Evolutionary conservation across 2,113 vertebrate genomes (phyloP).

Genomic region (Athene cunicularia): DNA sequence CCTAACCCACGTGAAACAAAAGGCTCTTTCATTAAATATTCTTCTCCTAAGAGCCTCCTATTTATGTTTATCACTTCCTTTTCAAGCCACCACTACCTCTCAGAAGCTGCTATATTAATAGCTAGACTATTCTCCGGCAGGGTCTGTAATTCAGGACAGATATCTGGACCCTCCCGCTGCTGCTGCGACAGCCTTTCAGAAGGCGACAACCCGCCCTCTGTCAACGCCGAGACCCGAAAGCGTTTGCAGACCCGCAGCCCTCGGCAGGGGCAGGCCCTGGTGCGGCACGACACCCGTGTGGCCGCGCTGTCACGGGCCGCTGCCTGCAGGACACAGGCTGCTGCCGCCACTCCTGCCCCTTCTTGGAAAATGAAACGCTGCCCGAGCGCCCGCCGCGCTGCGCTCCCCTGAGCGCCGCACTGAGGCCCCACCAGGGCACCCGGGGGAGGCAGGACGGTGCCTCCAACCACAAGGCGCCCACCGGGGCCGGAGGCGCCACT

Average conservation of each 20-base stretch:
- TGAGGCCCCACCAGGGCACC: too few species aligned
- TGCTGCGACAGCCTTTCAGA: neutral
- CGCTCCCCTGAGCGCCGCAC: neutral
- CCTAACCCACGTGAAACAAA: neutral
- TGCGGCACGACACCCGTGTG: accelerated
- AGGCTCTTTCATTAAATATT: accelerated
- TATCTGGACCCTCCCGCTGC: accelerated
- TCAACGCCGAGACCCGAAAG: accelerated
- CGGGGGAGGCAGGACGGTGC: accelerated
- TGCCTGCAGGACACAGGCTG: too few species aligned
- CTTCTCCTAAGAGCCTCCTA: neutral
- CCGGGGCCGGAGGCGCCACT: too few species aligned
- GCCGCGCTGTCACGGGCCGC: neutral
- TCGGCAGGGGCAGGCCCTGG: accelerated
- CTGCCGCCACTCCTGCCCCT: neutral
- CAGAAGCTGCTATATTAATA: neutral
- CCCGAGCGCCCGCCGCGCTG: neutral
- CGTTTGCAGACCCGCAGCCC: accelerated
- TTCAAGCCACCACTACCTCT: neutral
- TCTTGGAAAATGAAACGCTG: accelerated
- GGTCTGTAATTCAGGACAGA: too few species aligned
- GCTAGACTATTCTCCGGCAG: accelerated
- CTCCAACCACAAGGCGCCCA: too few species aligned
- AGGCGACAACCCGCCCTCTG: accelerated
- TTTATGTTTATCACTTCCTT: neutral